Base-by-base conservation (phyloP, 1,140 invertebrate genomes). In the Elymnias hypermnestra region DNA sequence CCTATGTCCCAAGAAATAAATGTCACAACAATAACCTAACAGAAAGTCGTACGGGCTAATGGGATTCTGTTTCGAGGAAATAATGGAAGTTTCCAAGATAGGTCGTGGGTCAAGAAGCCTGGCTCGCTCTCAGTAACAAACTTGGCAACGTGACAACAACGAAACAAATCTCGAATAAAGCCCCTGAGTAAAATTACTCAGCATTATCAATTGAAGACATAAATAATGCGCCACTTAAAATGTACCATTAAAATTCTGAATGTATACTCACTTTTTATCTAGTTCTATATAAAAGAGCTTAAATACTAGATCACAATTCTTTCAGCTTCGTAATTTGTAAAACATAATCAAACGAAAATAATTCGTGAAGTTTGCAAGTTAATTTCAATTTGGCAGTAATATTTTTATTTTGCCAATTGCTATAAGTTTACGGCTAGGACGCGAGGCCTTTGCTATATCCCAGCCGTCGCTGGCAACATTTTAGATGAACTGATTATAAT, bases 121-220 rank as follows among this genome's bases (percentile, higher is more conserved):
- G 36, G 21, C 25, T 42, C 38, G 29, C 36, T 25, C 41, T 25
- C 36, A 41, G 49, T 29, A 44, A 56, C 35, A 46, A 43, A 54
- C 31, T 68, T 68, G 65, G 65, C 65, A 68, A 31, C 38, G 51
- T 65, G 65, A 56, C 65, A 68, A 68, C 48, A 45, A 33, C 44
- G 53, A 49, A 54, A 33, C 38, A 43, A 42, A 57, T 40, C 52
- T 25, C 48, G 25, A 40, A 37, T 29, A 50, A 17, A 48, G 19
- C 29, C 9, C 28, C 38, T 25, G 42, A 49, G 49, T 45, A 35
- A 68, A 62, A 65, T 68, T 68, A 68, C 58, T 68, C 65, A 65
- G 65, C 65, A 55, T 40, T 41, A 63, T 63, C 49, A 33, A 33
- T 33, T 37, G 33, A 42, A 48, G 53, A 57, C 53, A 54, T 57